Conservation (phyloP, 2,888 invertebrate genomes). For the Heliconius charithonia region DNA sequence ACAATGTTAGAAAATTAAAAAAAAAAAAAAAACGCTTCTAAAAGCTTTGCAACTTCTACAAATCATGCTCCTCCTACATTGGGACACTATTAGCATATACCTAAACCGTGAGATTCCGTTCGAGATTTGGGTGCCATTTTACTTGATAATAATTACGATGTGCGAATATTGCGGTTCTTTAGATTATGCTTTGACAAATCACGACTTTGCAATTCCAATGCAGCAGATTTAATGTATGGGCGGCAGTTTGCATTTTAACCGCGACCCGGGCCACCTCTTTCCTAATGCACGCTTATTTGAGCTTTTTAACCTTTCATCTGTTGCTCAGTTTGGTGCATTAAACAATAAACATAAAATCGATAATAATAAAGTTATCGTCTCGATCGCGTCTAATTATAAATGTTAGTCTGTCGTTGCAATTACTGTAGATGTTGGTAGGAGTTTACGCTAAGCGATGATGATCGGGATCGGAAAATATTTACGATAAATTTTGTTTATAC, state of each 20-base stretch:
- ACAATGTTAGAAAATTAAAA: background rate
- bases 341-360: constrained; percentile 78
- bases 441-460: constrained; percentile 19
- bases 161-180: constrained; percentile 83
- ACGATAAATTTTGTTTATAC: background rate
- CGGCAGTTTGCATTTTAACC: constrained; percentile 84
- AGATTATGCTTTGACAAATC: constrained; percentile 84
- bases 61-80: constrained; percentile 23
- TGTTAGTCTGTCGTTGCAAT: constrained; percentile 40
- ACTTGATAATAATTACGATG: constrained; percentile 83
- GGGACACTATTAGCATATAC: constrained; percentile 50
- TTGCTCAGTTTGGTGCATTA: constrained; percentile 76
- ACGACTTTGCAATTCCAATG: constrained; percentile 84
- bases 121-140: constrained; percentile 80
- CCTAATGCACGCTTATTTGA: constrained; percentile 84
- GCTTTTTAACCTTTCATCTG: constrained; percentile 84
- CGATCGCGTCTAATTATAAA: constrained; percentile 63
- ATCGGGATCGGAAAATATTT: background rate
- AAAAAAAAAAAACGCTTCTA: background rate
- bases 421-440: constrained; percentile 31
- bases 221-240: constrained; percentile 84
- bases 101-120: constrained; percentile 64
- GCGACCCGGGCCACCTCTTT: constrained; percentile 83
- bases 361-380: constrained; percentile 63
- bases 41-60: background rate